Evolutionary conservation across 2,888 invertebrate species (phyloP).

Genomic region (Trachelus tabidus): DNA sequence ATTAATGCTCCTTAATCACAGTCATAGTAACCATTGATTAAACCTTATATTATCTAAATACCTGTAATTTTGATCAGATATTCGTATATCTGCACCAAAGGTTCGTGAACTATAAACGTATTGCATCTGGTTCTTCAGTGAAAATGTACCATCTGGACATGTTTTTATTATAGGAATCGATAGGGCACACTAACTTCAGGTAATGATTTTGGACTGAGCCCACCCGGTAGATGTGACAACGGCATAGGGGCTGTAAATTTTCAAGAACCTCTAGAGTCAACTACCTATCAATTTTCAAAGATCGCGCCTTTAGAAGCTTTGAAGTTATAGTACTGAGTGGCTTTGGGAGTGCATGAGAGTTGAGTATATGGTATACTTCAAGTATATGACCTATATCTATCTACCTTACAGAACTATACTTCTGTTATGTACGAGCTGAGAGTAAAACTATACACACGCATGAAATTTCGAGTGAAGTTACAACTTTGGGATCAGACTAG

Average conservation of each 20-base stretch:
- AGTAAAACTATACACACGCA: background rate
- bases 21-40: too few relatives aligned
- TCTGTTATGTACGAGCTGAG: background rate
- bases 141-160: background rate
- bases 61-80: background rate
- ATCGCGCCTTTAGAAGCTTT: background rate
- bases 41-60: background rate
- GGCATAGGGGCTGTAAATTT: background rate
- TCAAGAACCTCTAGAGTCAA: background rate
- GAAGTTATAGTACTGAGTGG: background rate
- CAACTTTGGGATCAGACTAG: background rate
- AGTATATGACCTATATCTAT: background rate
- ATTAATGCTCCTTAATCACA: background rate
- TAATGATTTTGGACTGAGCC: background rate
- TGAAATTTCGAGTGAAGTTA: background rate
- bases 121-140: background rate
- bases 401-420: background rate
- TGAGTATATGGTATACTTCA: background rate
- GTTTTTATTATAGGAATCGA: background rate
- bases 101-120: too few relatives aligned
- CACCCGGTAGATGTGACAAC: background rate
- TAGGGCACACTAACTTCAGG: background rate
- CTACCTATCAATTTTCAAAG: background rate
- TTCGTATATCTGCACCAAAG: too few relatives aligned
- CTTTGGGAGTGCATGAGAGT: background rate